Base-by-base conservation (phyloP, 2,797 vertebrate species). In the Tarsius wallacei region DNA sequence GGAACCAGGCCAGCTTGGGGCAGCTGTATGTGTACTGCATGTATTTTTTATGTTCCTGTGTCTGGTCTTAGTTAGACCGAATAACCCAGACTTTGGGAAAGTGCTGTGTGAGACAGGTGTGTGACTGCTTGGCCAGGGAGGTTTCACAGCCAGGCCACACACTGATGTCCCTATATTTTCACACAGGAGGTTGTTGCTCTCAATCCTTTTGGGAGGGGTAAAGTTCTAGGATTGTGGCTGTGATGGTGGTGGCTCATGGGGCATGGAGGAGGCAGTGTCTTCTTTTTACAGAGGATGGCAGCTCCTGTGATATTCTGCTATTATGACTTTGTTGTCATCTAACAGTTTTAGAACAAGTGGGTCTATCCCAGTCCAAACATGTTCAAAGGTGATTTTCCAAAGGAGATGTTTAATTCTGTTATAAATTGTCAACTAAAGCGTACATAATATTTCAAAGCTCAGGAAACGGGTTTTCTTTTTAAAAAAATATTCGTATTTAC, bases 381-480 rank as follows among this genome's bases (percentile, higher is more conserved):
- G 19, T 55, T 86, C 83, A 94, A 87, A 71, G 81, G 26, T 0
- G 7, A 87, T 57, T 93, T 95, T 94, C 74, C 17, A 84, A 80
- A 51, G 74, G 55, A 87, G 31, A 53, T 78, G 66, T 70, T 74
- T 17, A 77, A 11, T 84, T 96, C 49, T 63, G 26, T 80, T 93
- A 80, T 33, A 83, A 88, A 89, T 78, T 76, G 33, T 57, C 31
- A 77, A 57, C 57, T 4, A 51, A 91, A 95, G 49, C 17, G 61
- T 47, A 90, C 14, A 57, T 36, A 90, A 51, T 87, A 94, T 84
- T 96, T 87, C 33, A 90, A 96, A 76, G 33, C 21, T 95, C n/a
- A 47, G 49, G 49, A 96, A 96, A 42, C 6, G 2, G 78, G 24
- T 84, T 80, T 96, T 92, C 86, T 26, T 26, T 64, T 71, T 21